Evolutionary conservation across 2,888 invertebrate genomes (phyloP).

Genomic region (Thelaira solivaga): DNA sequence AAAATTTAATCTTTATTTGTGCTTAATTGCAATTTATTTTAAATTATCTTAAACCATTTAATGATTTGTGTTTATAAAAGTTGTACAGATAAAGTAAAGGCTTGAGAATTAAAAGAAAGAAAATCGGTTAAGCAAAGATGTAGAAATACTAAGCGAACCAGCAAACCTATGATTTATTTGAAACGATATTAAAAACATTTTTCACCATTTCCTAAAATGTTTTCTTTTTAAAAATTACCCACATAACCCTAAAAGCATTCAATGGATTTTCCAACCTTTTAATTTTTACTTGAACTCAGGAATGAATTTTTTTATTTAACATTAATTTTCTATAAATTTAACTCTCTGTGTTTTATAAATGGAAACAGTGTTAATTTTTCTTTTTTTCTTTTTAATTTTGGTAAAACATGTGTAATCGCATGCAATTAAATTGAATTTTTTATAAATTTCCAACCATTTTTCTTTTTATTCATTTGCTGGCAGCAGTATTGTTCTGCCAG

Average conservation of each 20-base stretch:
- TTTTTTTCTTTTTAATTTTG: no score
- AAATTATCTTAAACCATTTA: slow-evolving; percentile 27
- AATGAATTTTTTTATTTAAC: no score
- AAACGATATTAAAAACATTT: not conserved
- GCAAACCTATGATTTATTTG: slow-evolving; percentile 31
- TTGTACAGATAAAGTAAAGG: not conserved
- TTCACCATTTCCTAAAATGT: slow-evolving; percentile 7
- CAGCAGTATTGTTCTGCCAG: slow-evolving; percentile 15
- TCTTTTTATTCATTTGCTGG: slow-evolving; percentile 11
- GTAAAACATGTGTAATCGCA: slow-evolving; percentile 72
- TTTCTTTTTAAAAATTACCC: not conserved
- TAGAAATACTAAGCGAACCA: slow-evolving; percentile 8
- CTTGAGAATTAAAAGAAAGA: not conserved
- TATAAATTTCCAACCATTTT: slow-evolving; percentile 69
- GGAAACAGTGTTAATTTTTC: slow-evolving; percentile 16
- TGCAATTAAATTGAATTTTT: slow-evolving; percentile 77
- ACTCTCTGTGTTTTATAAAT: no score
- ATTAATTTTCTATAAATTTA: no score
- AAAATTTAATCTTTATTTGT: no score
- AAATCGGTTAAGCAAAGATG: not conserved
- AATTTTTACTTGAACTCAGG: no score
- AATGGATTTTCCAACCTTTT: no score
- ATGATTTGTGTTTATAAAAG: slow-evolving; percentile 27
- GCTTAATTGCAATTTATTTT: no score
- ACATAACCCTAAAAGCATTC: no score